phyloP scores from a whole-genome alignment of 2,888 invertebrate species.

The Diloba caeruleocephala region DNA sequence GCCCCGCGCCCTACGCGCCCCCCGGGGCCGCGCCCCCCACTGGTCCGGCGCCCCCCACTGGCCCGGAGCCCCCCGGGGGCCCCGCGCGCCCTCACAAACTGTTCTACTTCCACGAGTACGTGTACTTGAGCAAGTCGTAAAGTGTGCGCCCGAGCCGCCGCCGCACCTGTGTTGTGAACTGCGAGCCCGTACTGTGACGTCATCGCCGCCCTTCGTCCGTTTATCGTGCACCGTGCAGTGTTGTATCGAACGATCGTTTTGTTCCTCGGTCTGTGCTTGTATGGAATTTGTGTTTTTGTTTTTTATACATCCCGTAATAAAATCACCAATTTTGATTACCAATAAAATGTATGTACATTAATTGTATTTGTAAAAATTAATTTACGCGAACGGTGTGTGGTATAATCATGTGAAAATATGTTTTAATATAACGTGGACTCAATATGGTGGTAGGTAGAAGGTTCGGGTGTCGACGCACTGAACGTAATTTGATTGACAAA shows the following conservation, averaged over 20 bases:
- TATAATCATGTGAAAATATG: constrained; percentile 42
- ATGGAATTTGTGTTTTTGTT: constrained; percentile 39
- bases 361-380: constrained; percentile 35
- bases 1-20: constrained; percentile 14
- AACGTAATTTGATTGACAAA: constrained; percentile 14
- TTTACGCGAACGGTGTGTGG: constrained; percentile 47
- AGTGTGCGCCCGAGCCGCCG: constrained; percentile 27
- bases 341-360: constrained; percentile 45
- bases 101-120: constrained; percentile 32
- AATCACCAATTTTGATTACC: constrained; percentile 47
- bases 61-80: neutral
- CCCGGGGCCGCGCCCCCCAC: constrained; percentile 6
- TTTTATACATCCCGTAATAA: constrained; percentile 30
- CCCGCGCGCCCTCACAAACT: constrained; percentile 21
- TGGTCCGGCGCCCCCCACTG: neutral
- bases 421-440: constrained; percentile 37
- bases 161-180: too few species aligned
- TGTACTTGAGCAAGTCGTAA: constrained; percentile 39
- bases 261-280: constrained; percentile 45
- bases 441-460: constrained; percentile 48
- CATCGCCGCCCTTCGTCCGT: neutral
- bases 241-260: constrained; percentile 38
- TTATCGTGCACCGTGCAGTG: constrained; percentile 13
- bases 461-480: constrained; percentile 44
- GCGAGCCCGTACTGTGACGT: constrained; percentile 4